These are phyloP conservation scores for Caerostris darwini DNA, from an alignment of 1,140 invertebrate genomes.

Conservation along the genomic window DNA sequence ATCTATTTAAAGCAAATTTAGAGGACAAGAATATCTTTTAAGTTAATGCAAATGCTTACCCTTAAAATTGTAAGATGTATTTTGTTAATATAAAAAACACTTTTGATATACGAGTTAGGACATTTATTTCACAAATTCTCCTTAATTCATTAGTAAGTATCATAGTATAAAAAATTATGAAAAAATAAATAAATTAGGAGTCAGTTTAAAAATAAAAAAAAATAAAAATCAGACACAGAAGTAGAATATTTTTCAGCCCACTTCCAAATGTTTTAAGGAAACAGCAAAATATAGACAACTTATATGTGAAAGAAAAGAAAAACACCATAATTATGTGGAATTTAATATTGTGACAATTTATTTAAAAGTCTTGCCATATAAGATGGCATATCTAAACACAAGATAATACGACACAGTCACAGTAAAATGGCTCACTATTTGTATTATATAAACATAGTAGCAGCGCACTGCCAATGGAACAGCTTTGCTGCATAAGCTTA, in stretches of 20 bases:
- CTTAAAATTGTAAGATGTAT: too few species aligned
- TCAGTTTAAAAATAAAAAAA: neutral
- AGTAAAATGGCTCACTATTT: constrained; percentile 73
- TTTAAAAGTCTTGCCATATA: constrained; percentile 75
- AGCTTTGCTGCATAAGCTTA: constrained; percentile 61
- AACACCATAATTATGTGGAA: neutral
- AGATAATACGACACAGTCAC: constrained; percentile 69
- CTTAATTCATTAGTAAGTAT: too few species aligned
- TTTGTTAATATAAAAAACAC: too few species aligned
- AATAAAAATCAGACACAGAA: neutral
- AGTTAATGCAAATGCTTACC: too few species aligned
- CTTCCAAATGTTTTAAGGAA: too few species aligned
- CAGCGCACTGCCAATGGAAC: constrained; percentile 38
- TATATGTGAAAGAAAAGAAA: neutral
- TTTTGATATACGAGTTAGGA: too few species aligned
- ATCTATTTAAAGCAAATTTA: too few species aligned
- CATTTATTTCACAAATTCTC: too few species aligned
- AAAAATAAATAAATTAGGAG: too few species aligned
- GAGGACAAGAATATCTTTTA: too few species aligned
- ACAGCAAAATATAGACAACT: neutral
- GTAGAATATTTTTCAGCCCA: too few species aligned
- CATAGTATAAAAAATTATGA: too few species aligned
- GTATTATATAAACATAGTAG: constrained; percentile 71
- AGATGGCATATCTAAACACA: constrained; percentile 76
- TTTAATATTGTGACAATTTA: constrained; percentile 72